Conservation (phyloP, 2,113 vertebrate genomes). For the Chrysochloris asiatica region DNA sequence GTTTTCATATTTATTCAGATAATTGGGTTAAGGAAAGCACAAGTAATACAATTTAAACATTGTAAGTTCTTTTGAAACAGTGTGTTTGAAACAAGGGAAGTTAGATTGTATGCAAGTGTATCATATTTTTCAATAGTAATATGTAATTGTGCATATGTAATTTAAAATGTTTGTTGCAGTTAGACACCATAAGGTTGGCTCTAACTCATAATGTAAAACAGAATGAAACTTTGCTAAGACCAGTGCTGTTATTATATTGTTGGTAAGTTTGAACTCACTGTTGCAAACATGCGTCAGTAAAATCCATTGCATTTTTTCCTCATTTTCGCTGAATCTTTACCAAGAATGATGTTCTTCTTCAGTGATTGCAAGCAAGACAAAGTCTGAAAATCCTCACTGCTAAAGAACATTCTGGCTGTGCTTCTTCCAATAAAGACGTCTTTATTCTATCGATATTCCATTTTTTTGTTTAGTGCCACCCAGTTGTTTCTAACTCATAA, state of each 20-base stretch:
- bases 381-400: neutral
- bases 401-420: neutral
- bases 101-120: neutral
- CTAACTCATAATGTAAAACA: neutral
- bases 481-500: too few relatives aligned
- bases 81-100: neutral
- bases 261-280: neutral
- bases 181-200: neutral
- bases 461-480: too few relatives aligned
- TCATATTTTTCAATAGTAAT: neutral
- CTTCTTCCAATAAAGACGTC: neutral
- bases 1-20: neutral
- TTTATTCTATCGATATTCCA: neutral
- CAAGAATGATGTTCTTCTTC: neutral
- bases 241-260: neutral
- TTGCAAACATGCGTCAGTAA: neutral
- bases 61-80: neutral
- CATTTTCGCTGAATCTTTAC: neutral
- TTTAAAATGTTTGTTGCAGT: neutral
- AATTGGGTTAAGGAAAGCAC: neutral
- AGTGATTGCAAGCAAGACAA: neutral
- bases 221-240: neutral
- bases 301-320: neutral
- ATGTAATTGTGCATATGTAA: neutral
- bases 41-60: neutral